Conservation (phyloP, 2,113 vertebrate genomes). For the Campylorhamphus procurvoides region DNA sequence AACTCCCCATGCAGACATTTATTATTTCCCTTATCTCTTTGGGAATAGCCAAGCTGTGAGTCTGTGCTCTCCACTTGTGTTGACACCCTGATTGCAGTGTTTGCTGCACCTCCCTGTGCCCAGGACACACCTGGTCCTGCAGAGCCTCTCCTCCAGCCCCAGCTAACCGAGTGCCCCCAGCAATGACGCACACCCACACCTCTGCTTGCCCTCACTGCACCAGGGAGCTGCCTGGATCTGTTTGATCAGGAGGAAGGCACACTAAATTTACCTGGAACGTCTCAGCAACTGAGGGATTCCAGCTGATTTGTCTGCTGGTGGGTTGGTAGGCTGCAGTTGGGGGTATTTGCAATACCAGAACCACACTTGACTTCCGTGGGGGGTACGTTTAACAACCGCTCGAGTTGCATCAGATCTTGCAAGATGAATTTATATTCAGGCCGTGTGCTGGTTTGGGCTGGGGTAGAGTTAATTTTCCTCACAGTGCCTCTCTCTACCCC, state of each 20-base stretch:
- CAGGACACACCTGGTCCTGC: not conserved
- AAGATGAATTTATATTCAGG: not conserved
- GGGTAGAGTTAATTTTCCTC: not conserved
- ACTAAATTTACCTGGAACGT: not conserved
- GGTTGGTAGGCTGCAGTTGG: fast-evolving
- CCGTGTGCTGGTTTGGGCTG: not conserved
- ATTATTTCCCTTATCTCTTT: not conserved
- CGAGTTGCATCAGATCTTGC: not conserved
- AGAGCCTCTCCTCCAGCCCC: not conserved
- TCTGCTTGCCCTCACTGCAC: not conserved
- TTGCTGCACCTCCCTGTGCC: not conserved
- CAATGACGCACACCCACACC: fast-evolving
- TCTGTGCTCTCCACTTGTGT: not conserved
- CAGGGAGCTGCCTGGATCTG: fast-evolving
- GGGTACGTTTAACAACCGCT: not conserved
- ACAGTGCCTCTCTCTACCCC: not conserved
- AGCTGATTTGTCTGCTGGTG: not conserved
- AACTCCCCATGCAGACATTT: not conserved
- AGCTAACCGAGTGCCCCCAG: not conserved
- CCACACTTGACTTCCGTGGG: fast-evolving
- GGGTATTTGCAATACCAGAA: fast-evolving
- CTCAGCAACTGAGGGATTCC: not conserved
- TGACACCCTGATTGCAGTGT: not conserved
- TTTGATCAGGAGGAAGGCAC: not conserved
- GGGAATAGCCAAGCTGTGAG: not conserved